These are phyloP conservation scores for Zapus hudsonius DNA, from an alignment of 2,113 vertebrate genomes.

Conservation along the genomic window DNA sequence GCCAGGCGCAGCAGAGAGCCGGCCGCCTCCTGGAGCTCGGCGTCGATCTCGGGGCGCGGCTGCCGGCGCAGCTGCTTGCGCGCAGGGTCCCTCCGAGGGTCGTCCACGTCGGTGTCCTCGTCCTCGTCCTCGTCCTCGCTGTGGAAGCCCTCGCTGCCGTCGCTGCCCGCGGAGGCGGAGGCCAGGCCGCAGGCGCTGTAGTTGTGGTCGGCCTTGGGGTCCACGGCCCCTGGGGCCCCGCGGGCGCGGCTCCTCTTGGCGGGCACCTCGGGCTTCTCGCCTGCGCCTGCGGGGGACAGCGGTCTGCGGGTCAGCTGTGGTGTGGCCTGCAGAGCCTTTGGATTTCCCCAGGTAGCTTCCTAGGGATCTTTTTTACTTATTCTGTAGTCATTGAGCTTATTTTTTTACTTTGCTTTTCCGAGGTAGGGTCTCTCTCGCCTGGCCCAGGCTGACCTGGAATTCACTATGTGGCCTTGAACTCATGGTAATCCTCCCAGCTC, in stretches of 20 bases:
- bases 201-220: constrained; percentile 98
- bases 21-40: constrained; percentile 98
- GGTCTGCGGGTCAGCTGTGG: no score
- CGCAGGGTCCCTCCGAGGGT: constrained; percentile 84
- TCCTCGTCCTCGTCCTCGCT: constrained; percentile 94
- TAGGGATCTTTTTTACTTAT: no score
- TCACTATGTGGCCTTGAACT: no score
- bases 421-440: no score
- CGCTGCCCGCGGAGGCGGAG: constrained; percentile 91
- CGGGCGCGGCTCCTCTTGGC: constrained; percentile 69
- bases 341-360: no score
- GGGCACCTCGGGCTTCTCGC: no score
- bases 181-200: constrained; percentile 92
- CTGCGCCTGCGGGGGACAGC: no score
- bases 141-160: constrained; percentile 93
- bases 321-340: no score
- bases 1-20: constrained; percentile 98
- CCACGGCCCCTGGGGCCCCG: constrained; percentile 87
- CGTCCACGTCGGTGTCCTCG: constrained; percentile 86
- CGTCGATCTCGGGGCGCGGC: constrained; percentile 93
- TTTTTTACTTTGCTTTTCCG: no score
- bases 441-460: no score
- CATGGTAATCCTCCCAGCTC: no score
- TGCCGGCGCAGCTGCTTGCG: constrained; percentile 88
- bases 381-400: no score